Conservation (phyloP, 2,888 invertebrate species). For the Clunio marinus region DNA sequence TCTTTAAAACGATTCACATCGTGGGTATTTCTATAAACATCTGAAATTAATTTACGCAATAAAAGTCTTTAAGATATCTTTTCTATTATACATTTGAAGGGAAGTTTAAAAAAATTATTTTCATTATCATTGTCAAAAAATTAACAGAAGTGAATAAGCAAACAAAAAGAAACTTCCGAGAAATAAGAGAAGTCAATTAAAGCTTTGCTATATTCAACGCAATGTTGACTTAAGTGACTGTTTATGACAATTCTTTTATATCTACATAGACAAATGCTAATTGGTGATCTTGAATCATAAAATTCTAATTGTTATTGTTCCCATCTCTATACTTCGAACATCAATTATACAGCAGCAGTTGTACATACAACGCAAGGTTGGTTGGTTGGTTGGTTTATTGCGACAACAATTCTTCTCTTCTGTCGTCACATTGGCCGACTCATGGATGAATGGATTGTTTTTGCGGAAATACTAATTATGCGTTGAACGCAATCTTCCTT, state of each 20-base stretch:
- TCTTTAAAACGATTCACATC: background rate
- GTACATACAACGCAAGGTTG: background rate
- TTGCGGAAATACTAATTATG: background rate
- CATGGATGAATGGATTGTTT: too few species aligned
- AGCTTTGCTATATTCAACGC: background rate
- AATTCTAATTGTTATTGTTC: background rate
- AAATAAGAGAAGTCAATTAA: background rate
- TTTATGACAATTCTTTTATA: slow-evolving; percentile 3
- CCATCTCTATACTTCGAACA: too few species aligned
- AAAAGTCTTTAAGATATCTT: background rate
- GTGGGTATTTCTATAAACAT: background rate
- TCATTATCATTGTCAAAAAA: background rate
- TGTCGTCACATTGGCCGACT: too few species aligned
- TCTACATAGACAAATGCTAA: background rate
- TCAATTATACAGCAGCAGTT: too few species aligned
- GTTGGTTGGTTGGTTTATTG: too few species aligned
- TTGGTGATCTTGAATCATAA: background rate
- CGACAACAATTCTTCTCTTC: too few species aligned
- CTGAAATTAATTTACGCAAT: background rate
- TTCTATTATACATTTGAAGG: background rate
- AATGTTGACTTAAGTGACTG: slow-evolving; percentile 1
- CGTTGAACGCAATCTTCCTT: background rate
- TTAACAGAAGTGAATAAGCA: background rate
- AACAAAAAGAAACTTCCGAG: slow-evolving; percentile 10
- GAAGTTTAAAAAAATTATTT: background rate